phyloP scores from a whole-genome alignment of 2,797 vertebrate genomes.

The Serranus cabrilla region DNA sequence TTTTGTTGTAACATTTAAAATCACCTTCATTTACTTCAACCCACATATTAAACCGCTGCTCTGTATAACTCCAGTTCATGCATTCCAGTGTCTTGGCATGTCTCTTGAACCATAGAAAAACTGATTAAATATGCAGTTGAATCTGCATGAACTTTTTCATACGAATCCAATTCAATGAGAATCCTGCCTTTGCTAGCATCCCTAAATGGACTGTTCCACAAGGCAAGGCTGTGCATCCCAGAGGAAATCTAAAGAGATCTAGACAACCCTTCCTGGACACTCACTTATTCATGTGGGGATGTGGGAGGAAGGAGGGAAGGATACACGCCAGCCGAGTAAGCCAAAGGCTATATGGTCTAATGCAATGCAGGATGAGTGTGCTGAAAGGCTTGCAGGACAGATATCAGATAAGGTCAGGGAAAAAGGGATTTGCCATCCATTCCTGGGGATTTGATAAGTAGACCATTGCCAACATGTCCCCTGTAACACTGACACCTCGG shows the following conservation, averaged over 20 bases:
- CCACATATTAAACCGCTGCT: constrained; percentile 30
- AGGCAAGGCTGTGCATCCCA: constrained; percentile 50
- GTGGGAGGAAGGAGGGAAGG: constrained; percentile 43
- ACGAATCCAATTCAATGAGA: constrained; percentile 16
- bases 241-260: constrained; percentile 73
- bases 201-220: constrained; percentile 58
- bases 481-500: constrained; percentile 48
- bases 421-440: constrained; percentile 73
- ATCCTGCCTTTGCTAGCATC: constrained; percentile 33
- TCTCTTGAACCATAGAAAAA: constrained; percentile 57
- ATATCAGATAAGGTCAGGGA: constrained; percentile 73
- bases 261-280: constrained; percentile 57
- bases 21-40: constrained; percentile 6
- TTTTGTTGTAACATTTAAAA: constrained; percentile 41
- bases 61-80: constrained; percentile 10
- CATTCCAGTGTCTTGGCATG: constrained; percentile 16
- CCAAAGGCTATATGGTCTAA: constrained; percentile 63
- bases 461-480: constrained; percentile 55
- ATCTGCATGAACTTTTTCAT: constrained; percentile 37
- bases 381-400: constrained; percentile 67
- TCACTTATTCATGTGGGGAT: constrained; percentile 75
- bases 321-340: constrained; percentile 48
- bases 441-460: constrained; percentile 74
- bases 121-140: constrained; percentile 64
- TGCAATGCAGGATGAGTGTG: constrained; percentile 63